These are phyloP conservation scores for Drosophila dunni DNA, from an alignment of 1,140 invertebrate genomes.

Conservation along the genomic window DNA sequence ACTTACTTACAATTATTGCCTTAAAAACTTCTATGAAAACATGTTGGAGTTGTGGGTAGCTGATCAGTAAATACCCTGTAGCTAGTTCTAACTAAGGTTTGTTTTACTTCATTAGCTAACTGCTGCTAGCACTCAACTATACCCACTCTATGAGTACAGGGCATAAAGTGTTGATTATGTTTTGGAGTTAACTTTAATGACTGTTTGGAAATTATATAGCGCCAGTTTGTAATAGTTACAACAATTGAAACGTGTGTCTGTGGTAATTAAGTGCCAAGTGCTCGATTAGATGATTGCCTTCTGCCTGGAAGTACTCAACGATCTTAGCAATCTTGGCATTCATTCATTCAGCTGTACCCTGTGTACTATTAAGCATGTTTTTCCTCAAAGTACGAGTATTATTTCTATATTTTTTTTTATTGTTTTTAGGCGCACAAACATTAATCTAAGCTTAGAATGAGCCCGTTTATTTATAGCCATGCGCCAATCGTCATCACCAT, in stretches of 20 bases:
- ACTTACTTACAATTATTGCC: constrained; percentile 35
- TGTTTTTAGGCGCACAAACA: constrained; percentile 48
- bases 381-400: constrained; percentile 21
- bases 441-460: constrained; percentile 54
- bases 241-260: constrained; percentile 22
- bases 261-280: constrained; percentile 76
- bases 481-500: constrained; percentile 30
- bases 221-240: constrained; percentile 50
- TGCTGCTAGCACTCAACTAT: no score
- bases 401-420: constrained; percentile 4
- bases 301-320: constrained; percentile 47
- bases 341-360: constrained; percentile 29
- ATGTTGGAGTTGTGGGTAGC: not conserved
- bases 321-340: constrained; percentile 50
- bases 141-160: not conserved
- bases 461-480: constrained; percentile 72
- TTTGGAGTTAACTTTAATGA: constrained; percentile 47
- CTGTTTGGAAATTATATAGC: constrained; percentile 55
- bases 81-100: not conserved
- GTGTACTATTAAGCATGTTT: constrained; percentile 35
- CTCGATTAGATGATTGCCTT: constrained; percentile 62
- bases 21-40: constrained; percentile 22
- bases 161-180: constrained; percentile 2
- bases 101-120: no score
- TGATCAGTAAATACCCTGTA: not conserved